These are phyloP conservation scores for Andricus grossulariae DNA, from an alignment of 1,140 invertebrate species.

Conservation along the genomic window DNA sequence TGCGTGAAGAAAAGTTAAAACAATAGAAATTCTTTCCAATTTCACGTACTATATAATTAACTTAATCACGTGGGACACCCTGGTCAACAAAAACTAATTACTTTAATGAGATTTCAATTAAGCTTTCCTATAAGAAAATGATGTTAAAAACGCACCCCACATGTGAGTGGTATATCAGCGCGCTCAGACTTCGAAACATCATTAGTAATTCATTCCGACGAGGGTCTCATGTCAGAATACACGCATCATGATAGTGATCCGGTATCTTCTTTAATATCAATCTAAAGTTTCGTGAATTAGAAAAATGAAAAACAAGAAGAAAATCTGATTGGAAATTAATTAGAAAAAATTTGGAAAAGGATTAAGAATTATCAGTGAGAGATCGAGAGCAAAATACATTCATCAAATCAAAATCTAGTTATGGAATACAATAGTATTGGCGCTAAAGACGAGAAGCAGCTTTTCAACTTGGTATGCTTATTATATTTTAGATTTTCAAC, in stretches of 20 bases:
- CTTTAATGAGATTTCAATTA: no score
- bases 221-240: neutral
- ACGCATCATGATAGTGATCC: neutral
- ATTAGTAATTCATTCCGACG: constrained; percentile 10
- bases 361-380: neutral
- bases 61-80: no score
- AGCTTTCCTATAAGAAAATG: no score
- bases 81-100: no score
- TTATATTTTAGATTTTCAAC: neutral
- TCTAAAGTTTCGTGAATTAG: no score
- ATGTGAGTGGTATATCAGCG: neutral
- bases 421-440: neutral
- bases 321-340: neutral
- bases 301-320: neutral
- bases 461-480: neutral
- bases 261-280: no score
- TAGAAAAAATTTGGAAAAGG: no score
- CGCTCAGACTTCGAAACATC: neutral
- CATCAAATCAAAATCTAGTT: neutral
- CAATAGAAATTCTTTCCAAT: no score
- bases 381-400: neutral
- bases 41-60: no score
- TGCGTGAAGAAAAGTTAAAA: no score
- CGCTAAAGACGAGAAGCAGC: no score
- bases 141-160: no score